phyloP scores from a whole-genome alignment of 2,113 vertebrate genomes.

The Symphodus melops region DNA sequence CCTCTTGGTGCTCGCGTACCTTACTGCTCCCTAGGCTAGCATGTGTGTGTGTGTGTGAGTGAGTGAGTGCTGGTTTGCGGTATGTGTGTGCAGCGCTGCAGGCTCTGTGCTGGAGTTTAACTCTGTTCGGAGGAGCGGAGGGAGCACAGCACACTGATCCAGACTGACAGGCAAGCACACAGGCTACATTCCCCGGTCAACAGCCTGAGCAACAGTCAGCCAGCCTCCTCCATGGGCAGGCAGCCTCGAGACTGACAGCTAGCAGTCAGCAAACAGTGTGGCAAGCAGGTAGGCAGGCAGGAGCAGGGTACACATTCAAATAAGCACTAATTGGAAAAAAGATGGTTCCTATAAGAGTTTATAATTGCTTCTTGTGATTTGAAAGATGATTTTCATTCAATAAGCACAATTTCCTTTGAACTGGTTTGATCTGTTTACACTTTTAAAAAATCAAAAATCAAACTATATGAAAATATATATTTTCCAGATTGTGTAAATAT shows the following conservation, averaged over 20 bases:
- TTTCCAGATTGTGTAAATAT: no score
- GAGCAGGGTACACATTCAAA: background rate
- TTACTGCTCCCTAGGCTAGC: constrained; percentile 41
- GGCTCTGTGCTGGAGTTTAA: constrained; percentile 63
- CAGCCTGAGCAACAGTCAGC: constrained; percentile 54
- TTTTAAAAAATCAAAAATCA: no score
- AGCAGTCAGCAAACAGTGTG: constrained; percentile 29
- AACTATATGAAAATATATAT: no score
- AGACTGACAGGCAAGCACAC: constrained; percentile 65
- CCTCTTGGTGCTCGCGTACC: constrained; percentile 40
- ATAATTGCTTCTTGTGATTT: background rate
- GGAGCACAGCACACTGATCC: constrained; percentile 54
- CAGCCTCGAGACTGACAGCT: constrained; percentile 17
- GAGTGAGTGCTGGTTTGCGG: constrained; percentile 20
- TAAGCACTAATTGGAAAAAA: background rate
- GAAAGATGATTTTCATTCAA: no score
- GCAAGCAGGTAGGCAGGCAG: background rate
- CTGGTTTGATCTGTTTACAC: no score
- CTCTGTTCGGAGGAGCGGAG: constrained; percentile 48
- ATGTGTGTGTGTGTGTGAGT: constrained; percentile 27
- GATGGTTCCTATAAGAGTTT: background rate
- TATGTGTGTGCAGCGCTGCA: constrained; percentile 39
- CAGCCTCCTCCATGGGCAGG: constrained; percentile 28
- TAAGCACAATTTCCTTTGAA: no score
- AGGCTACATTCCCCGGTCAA: constrained; percentile 46